Percentiles rank a stretch among this genome's conserved stretches.
phyloP scores from a whole-genome alignment of 2,888 invertebrate genomes.

The Phlogophora meticulosa region DNA sequence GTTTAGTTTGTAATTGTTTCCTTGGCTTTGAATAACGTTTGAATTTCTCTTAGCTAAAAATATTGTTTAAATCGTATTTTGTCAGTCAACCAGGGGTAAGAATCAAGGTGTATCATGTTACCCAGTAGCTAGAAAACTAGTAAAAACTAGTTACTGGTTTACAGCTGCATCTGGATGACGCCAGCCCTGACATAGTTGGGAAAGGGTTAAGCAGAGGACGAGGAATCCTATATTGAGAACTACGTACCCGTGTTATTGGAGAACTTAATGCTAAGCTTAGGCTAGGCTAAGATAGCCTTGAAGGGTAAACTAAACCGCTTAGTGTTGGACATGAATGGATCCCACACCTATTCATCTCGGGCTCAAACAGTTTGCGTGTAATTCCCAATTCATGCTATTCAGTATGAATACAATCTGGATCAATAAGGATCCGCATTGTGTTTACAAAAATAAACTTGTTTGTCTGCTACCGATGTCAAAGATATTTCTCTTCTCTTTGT shows the following conservation, averaged over 20 bases:
- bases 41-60: too few species aligned
- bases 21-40: constrained; percentile 19
- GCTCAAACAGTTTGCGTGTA: constrained; percentile 16
- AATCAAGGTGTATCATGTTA: too few species aligned
- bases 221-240: not conserved
- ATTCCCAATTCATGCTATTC: constrained; percentile 33
- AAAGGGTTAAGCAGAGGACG: too few species aligned
- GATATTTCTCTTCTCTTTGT: constrained; percentile 1
- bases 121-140: too few species aligned
- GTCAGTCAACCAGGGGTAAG: too few species aligned
- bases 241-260: not conserved
- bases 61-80: too few species aligned
- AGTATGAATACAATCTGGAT: constrained; percentile 26
- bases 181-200: too few species aligned
- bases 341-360: constrained; percentile 4
- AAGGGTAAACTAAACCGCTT: constrained; percentile 33
- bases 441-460: constrained; percentile 34
- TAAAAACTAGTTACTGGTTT: too few species aligned
- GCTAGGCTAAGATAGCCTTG: constrained; percentile 10
- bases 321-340: constrained; percentile 18
- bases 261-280: not conserved
- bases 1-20: constrained; percentile 51
- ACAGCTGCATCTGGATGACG: too few species aligned
- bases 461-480: constrained; percentile 17
- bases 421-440: constrained; percentile 27